A percentile compares a stretch with the other conserved stretches of the same genome.
phyloP scores from a whole-genome alignment of 2,797 vertebrate genomes.

The Centroberyx gerrardi region DNA sequence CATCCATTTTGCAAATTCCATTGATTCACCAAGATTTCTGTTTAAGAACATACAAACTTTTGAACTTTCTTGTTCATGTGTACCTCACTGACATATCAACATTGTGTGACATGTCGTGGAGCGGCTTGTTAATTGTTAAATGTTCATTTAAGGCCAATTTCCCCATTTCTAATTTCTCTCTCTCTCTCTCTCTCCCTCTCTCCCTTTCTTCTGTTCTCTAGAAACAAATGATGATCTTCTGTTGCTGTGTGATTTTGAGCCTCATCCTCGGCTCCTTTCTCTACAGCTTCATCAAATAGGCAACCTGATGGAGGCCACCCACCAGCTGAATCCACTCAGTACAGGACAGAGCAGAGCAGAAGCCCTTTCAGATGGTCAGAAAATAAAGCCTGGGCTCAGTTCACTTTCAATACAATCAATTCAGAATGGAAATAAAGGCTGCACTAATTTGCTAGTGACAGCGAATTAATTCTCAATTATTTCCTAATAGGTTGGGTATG shows the following conservation, averaged over 20 bases:
- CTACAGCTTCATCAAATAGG: conserved; percentile 92
- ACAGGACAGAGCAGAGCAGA: conserved; percentile 10
- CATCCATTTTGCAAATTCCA: no score
- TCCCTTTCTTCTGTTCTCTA: conserved; percentile 67
- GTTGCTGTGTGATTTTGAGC: conserved; percentile 91
- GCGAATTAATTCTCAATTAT: not conserved
- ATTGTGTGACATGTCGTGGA: no score
- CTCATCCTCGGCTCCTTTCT: conserved; percentile 91
- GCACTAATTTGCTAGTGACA: not conserved
- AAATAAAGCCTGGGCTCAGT: not conserved
- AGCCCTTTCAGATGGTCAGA: conserved; percentile 1
- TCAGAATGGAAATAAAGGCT: conserved; percentile 12
- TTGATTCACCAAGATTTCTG: no score
- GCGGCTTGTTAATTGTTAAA: no score
- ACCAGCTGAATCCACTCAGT: conserved; percentile 8
- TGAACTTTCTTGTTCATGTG: no score
- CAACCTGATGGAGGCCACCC: not conserved
- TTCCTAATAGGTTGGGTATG: not conserved
- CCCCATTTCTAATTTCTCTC: not conserved
- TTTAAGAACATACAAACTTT: no score
- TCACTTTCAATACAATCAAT: conserved; percentile 7
- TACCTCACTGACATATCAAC: no score
- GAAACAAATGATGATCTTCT: conserved; percentile 99
- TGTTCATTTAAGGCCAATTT: no score
- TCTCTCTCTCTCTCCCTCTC: conserved; percentile 23